Evolutionary conservation across 2,797 vertebrate genomes (phyloP), one percentile per base, ranked within the genome.

Genomic region (Diplodus sargus): DNA sequence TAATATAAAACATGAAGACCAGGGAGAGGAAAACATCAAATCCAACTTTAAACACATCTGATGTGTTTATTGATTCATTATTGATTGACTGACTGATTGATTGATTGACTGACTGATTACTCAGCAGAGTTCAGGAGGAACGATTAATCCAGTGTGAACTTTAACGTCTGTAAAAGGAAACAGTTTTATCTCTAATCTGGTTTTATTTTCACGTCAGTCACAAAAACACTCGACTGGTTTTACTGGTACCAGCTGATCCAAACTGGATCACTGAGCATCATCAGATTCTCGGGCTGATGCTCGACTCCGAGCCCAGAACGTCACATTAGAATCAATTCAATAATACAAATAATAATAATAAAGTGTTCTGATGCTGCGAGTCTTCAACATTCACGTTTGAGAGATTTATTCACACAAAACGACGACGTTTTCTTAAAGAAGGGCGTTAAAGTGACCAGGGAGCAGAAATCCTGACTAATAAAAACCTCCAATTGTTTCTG

Each of bases 1-100:
- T 43, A 67, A 51, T 17, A 66, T 28, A 49, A 64, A 75, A 58
- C 39, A 68, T 9, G 23, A n/a, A 25, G n/a, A 54, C 43, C 9
- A 43, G 23, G 10, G 22, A 69, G 10, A 13, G 0, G 14, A 39
- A 34, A 9, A 34, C 34, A 34, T 34, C 34, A 8, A 34, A 34
- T 8, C 34, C 34, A 34, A 34, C 34, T 8, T 34, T 9, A 34
- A 56, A 56, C 12, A 22, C 49, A 5, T 39, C 63, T 45, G 28
- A 28, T 34, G 56, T 17, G 42, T 5, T 57, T 5, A 57, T 48
- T 8, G 6, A 48, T 16, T 17, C 5, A 48, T 18, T 48, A 48
- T 48, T 13, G 43, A 15, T 4, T 45, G 34, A 34, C 2, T 34
- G 30, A 34, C 7, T 34, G 30, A 47, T 47, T 12, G 43, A 48